phyloP scores from a whole-genome alignment of 2,888 invertebrate species.

The Lasioglossum lativentre region DNA sequence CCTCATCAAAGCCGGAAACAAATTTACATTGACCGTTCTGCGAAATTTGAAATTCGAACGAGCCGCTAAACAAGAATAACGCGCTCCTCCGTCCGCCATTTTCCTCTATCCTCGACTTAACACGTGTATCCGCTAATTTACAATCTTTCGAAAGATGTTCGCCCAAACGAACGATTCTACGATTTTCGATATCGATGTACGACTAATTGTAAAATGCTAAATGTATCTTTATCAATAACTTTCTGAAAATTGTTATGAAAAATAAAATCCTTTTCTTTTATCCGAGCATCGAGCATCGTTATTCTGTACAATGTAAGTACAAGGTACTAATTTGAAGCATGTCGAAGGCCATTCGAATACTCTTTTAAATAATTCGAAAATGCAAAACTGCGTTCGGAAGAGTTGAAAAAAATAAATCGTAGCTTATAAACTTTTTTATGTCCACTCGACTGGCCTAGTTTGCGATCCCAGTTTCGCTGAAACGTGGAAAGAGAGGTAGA shows the following conservation, averaged over 20 bases:
- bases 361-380: neutral
- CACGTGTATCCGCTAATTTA: neutral
- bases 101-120: neutral
- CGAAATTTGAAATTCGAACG: constrained; percentile 55
- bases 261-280: neutral
- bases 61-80: constrained; percentile 26
- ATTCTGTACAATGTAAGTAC: neutral
- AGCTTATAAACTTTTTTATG: neutral
- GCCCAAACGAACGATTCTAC: constrained; percentile 1
- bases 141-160: neutral
- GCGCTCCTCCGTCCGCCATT: neutral
- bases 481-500: neutral
- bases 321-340: no score
- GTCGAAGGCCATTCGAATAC: neutral
- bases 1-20: constrained; percentile 61
- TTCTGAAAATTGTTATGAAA: neutral
- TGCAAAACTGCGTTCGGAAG: neutral
- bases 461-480: neutral
- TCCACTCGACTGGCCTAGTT: neutral
- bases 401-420: neutral
- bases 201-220: neutral
- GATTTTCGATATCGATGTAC: neutral
- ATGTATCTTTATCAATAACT: neutral
- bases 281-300: neutral
- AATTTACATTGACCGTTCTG: constrained; percentile 63